phyloP scores from a whole-genome alignment of 2,888 invertebrate species.

The Lottia scabra region DNA sequence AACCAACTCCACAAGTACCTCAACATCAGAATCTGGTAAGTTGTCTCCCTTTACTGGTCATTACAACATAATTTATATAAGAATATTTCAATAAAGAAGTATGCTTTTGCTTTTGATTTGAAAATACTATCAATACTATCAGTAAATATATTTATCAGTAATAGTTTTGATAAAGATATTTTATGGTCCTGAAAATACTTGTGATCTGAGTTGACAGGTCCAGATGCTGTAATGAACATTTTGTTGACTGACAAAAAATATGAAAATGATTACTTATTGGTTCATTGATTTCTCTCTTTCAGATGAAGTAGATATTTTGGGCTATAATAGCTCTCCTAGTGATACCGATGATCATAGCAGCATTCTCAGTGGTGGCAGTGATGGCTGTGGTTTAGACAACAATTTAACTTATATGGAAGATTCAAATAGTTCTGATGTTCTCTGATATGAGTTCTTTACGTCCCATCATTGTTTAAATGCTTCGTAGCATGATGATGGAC shows the following conservation, averaged over 20 bases:
- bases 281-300: slow-evolving; percentile 64
- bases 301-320: slow-evolving; percentile 89
- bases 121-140: no score
- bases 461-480: background rate
- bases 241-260: no score
- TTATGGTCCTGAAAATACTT: background rate
- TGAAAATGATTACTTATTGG: no score
- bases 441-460: slow-evolving; percentile 34
- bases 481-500: background rate
- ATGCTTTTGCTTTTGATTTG: no score
- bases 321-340: slow-evolving; percentile 84
- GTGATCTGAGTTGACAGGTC: background rate
- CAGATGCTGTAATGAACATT: no score
- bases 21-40: slow-evolving; percentile 76
- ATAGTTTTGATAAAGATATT: background rate
- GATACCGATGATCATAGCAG: slow-evolving; percentile 84
- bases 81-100: no score
- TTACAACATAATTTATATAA: no score
- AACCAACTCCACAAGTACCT: slow-evolving; percentile 76
- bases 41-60: background rate
- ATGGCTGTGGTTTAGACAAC: slow-evolving; percentile 75
- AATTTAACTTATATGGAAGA: slow-evolving; percentile 43
- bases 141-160: background rate
- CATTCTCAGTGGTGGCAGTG: slow-evolving; percentile 76
- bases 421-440: slow-evolving; percentile 44